Conservation (phyloP, 2,113 vertebrate genomes). For the Tauraco erythrolophus region DNA sequence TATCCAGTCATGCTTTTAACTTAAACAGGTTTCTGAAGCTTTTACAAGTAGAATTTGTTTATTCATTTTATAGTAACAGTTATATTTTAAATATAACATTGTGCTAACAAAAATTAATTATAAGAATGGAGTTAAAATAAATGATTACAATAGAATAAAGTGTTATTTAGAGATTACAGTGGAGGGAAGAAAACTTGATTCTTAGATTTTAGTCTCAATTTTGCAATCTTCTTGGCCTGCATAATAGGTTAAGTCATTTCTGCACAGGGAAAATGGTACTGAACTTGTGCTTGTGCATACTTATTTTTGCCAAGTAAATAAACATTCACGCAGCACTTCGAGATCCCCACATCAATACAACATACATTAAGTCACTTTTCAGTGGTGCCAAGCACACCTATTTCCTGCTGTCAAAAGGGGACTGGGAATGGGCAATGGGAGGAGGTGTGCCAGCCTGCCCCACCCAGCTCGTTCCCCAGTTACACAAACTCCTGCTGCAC, state of each 20-base stretch:
- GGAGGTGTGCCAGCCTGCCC: background rate
- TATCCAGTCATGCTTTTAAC: background rate
- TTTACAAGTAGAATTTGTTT: background rate
- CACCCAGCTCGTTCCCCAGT: background rate
- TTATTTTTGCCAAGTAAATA: background rate
- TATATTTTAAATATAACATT: background rate
- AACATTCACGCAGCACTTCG: background rate
- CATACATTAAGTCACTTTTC: background rate
- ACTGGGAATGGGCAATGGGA: background rate
- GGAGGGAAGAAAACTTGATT: background rate
- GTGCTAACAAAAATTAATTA: background rate
- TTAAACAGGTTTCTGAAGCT: background rate
- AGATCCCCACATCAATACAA: background rate
- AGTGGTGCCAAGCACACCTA: background rate
- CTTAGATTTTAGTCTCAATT: background rate
- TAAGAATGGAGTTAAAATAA: background rate
- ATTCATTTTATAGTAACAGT: background rate
- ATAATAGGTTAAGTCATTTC: background rate
- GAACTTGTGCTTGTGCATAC: background rate
- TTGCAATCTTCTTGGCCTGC: background rate
- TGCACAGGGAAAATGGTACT: background rate
- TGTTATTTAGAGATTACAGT: background rate
- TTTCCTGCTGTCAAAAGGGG: background rate
- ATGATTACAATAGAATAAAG: background rate
- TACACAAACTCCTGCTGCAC: background rate